Evolutionary conservation across 2,888 invertebrate species (phyloP).

Genomic region (Microdon myrmicae): DNA sequence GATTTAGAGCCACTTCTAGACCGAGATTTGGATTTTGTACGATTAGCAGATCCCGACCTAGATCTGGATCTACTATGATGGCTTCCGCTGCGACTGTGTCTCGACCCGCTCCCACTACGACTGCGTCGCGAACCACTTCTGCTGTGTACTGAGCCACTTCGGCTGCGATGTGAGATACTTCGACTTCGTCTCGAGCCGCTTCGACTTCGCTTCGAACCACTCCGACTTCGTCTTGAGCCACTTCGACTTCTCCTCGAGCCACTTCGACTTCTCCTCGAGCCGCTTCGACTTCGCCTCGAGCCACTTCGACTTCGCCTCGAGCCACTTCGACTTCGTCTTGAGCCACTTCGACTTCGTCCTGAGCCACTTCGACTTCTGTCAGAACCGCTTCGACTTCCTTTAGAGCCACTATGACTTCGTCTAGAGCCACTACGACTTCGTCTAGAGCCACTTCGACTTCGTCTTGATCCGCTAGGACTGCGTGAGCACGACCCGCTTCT

Average conservation of each 20-base stretch:
- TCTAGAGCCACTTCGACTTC: conserved; percentile 55
- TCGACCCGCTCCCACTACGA: conserved; percentile 60
- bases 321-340: conserved; percentile 54
- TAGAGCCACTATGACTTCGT: conserved; percentile 50
- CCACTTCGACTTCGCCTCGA: conserved; percentile 54
- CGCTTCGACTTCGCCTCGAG: conserved; percentile 59
- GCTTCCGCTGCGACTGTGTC: conserved; percentile 52
- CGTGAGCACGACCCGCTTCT: conserved; percentile 47
- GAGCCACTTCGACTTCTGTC: conserved; percentile 55
- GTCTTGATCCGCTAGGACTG: conserved; percentile 52
- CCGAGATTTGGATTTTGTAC: conserved; percentile 31
- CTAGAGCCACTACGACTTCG: conserved; percentile 50
- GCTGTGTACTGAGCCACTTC: conserved; percentile 57
- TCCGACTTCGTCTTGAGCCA: conserved; percentile 50
- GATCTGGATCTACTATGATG: conserved; percentile 34
- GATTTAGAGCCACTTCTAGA: conserved; percentile 37
- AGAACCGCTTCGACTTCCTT: conserved; percentile 49
- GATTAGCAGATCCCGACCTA: conserved; percentile 56
- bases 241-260: conserved; percentile 55
- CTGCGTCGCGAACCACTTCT: conserved; percentile 57
- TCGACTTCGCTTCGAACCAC: conserved; percentile 54
- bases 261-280: conserved; percentile 57
- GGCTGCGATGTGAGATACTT: conserved; percentile 53
- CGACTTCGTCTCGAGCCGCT: conserved; percentile 46
- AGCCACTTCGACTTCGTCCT: conserved; percentile 46